phyloP scores from a whole-genome alignment of 2,888 invertebrate species.

The Agrochola litura region DNA sequence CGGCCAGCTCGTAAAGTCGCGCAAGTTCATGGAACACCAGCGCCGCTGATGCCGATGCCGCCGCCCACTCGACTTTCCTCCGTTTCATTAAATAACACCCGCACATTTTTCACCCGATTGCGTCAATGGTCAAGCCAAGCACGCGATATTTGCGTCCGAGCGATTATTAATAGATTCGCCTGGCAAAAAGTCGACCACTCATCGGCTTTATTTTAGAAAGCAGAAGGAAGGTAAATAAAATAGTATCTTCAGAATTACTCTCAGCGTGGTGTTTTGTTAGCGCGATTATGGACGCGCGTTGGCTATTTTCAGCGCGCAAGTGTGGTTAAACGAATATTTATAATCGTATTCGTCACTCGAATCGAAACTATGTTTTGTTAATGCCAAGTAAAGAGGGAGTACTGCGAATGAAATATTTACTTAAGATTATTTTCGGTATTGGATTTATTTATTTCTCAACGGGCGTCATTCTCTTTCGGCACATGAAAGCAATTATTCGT shows the following conservation, averaged over 20 bases:
- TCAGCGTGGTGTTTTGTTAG: conserved; percentile 81
- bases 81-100: conserved; percentile 85
- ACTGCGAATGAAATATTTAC: conserved; percentile 84
- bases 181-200: conserved; percentile 86
- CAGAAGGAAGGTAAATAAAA: conserved; percentile 87
- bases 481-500: conserved; percentile 85
- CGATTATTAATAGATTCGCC: conserved; percentile 86
- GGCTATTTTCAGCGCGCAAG: conserved; percentile 79
- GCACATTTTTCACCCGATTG: conserved; percentile 88
- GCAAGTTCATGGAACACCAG: conserved; percentile 84
- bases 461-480: conserved; percentile 84
- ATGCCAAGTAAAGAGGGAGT: conserved; percentile 83
- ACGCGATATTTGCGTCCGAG: conserved; percentile 88
- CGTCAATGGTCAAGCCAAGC: conserved; percentile 87
- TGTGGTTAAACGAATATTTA: conserved; percentile 83
- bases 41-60: conserved; percentile 60
- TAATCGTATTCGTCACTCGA: conserved; percentile 85
- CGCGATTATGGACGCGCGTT: conserved; percentile 73
- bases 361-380: conserved; percentile 84
- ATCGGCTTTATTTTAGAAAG: conserved; percentile 87
- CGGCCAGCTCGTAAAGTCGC: conserved; percentile 69
- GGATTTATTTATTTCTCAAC: conserved; percentile 83
- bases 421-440: conserved; percentile 83
- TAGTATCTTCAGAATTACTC: conserved; percentile 82
- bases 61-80: conserved; percentile 83